Base-by-base conservation (phyloP, 1,140 invertebrate genomes). In the Orchestia grillus region DNA sequence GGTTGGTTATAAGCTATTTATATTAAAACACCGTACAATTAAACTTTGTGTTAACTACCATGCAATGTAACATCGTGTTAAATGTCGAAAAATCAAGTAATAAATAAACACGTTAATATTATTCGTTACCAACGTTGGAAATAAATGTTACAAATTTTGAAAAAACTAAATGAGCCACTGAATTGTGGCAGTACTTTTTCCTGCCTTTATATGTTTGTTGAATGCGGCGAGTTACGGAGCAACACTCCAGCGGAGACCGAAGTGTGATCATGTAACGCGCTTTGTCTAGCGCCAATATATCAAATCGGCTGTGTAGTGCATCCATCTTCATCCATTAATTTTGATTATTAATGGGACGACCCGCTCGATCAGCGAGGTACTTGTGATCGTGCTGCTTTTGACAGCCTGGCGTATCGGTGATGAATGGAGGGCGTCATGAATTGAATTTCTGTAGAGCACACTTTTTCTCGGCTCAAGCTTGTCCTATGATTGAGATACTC, bases 361-460 rank as follows among this genome's bases (percentile, higher is more conserved):
- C 23, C 92, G 44, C 3, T 47, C 92, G 92, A 47, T 47, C 92
- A 47, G 36, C 92, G 44, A 44, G 92, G 92, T 40, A 94, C 44
- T 94, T 94, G 92, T 45, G 44, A 45, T 47, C 92, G 92, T 47
- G 43, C 92, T 94, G 44, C 92, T 40, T 44, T n/a, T 94, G 92
- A 94, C 92, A 44, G 41, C 43, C 92, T 44, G 40, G 92, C 44
- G 92, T 44, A 44, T 42, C 92, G 36, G 44, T 94, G 92, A 94
- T 94, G 92, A 44, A 94, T 94, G 92, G 43, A 44, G 92, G 44
- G 92, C 92, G 92, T 44, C 28, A 28, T 91, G 41, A 44, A 91
- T 91, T 91, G 88, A 91, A 42, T 91, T 91, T 91, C 41, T 91
- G 23, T 91, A 36, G 11, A 16, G 6, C 88, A 28, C 62, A 23